Conservation (phyloP, 1,140 invertebrate genomes). For the Piezodorus guildinii region DNA sequence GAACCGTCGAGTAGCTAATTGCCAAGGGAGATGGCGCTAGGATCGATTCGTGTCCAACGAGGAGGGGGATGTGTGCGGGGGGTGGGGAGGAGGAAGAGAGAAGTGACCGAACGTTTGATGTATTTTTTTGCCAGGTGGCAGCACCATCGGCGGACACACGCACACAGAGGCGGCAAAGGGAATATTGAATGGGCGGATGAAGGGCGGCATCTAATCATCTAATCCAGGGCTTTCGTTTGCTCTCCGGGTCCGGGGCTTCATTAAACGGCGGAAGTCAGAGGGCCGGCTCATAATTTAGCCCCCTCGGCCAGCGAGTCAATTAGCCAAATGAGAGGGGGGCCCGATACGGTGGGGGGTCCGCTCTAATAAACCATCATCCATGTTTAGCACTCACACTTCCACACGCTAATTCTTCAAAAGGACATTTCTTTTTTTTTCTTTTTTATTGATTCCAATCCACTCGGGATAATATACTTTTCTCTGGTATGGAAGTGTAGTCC, state of each 20-base stretch:
- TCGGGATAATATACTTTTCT: constrained; percentile 8
- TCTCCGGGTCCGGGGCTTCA: constrained; percentile 6
- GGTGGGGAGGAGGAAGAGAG: background rate
- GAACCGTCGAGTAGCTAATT: background rate
- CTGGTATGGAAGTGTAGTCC: background rate
- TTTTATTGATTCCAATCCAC: constrained; percentile 14
- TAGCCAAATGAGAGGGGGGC: constrained; percentile 9
- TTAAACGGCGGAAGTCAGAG: constrained; percentile 11
- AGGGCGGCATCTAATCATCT: constrained; percentile 1
- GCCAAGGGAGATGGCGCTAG: constrained; percentile 4
- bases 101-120: constrained; percentile 13
- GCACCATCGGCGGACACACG: background rate
- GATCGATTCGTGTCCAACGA: constrained; percentile 2
- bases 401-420: constrained; percentile 12
- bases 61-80: no score
- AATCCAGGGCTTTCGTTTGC: constrained; percentile 14
- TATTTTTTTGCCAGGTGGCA: constrained; percentile 14
- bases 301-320: constrained; percentile 2
- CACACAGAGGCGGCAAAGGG: background rate
- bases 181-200: constrained; percentile 12
- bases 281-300: constrained; percentile 12
- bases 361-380: constrained; percentile 16
- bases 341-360: background rate
- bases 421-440: background rate
- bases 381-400: constrained; percentile 12